Base-by-base conservation (phyloP, 2,797 vertebrate genomes). In the Tragelaphus oryx region DNA sequence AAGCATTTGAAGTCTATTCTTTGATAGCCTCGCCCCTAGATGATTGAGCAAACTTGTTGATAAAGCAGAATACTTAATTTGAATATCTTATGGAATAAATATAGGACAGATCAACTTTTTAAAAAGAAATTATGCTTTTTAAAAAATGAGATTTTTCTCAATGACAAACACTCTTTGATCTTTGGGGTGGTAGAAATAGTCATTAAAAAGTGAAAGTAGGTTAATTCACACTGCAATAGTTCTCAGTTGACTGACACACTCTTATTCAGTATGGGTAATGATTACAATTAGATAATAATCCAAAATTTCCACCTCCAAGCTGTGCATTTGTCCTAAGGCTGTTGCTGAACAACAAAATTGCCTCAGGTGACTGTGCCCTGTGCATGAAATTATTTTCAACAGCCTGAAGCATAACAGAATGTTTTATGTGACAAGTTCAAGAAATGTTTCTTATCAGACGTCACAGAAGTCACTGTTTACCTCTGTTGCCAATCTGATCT, bases 341-440 rank as follows among this genome's bases (percentile, higher is more conserved):
- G 33, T 82, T 95, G 37, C 57, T 50, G n/a, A 95, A 90, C 78
- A 94, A 75, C 81, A 55, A 78, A 95, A 94, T 60, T 74, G 91
- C 93, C 81, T 95, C 46, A 54, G 59, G 94, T 94, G 76, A 94
- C 57, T 57, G 3, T 55, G 75, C 10, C 79, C 80, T 74, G 6
- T 74, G 83, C 48, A 83, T 44, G 37, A 82, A 95, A 96, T 95
- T 88, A 95, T 95, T 93, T 95, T 75, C 46, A 96, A 87, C n/a
- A 96, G 68, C 91, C 84, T 89, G 57, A 92, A 94, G 83, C 76
- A 80, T 30, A 89, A 75, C 81, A 95, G 68, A 95, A 96, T 80
- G 71, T 74, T 96, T 96, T 68, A 33, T 92, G 44, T 94, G 94
- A 93, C 89, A 94, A 79, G 84, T 94, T 87, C 50, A 96, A 88